Evolutionary conservation across 2,113 vertebrate species (phyloP).

Genomic region (Spheniscus mendiculus): DNA sequence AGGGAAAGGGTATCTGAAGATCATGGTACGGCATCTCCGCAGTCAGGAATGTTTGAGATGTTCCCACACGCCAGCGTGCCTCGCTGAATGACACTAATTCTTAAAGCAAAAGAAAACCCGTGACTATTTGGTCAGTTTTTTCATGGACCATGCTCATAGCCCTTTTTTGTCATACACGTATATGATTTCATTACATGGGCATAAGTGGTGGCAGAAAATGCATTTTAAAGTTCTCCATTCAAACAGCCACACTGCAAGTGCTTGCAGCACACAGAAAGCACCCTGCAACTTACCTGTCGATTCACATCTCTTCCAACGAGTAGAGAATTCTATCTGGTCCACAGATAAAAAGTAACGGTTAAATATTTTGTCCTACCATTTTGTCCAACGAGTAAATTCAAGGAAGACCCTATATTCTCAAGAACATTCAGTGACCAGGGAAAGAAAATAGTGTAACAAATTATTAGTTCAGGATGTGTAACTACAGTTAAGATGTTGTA

Average conservation of each 20-base stretch:
- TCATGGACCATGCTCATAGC: not conserved
- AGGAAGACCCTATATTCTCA: not conserved
- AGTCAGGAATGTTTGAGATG: not conserved
- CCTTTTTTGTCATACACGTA: not conserved
- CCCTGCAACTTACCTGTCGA: fast-evolving
- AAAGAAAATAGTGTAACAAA: not conserved
- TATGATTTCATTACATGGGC: not conserved
- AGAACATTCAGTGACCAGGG: not conserved
- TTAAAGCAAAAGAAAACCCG: not conserved
- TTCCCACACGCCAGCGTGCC: not conserved
- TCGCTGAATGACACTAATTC: not conserved
- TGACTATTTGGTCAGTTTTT: not conserved
- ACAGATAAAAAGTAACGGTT: not conserved
- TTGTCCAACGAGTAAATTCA: not conserved
- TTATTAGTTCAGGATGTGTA: not conserved
- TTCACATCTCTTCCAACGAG: not conserved
- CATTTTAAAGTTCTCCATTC: not conserved
- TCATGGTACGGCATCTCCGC: not conserved
- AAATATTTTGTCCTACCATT: not conserved
- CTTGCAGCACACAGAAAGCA: not conserved
- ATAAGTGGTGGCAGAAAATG: not conserved
- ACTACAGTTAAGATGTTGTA: not conserved
- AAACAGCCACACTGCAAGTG: not conserved
- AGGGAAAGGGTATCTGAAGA: not conserved
- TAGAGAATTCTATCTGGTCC: not conserved